Evolutionary conservation across 2,888 invertebrate species (phyloP), one percentile per base, ranked within the genome.

Genomic region (Melinaea marsaeus): DNA sequence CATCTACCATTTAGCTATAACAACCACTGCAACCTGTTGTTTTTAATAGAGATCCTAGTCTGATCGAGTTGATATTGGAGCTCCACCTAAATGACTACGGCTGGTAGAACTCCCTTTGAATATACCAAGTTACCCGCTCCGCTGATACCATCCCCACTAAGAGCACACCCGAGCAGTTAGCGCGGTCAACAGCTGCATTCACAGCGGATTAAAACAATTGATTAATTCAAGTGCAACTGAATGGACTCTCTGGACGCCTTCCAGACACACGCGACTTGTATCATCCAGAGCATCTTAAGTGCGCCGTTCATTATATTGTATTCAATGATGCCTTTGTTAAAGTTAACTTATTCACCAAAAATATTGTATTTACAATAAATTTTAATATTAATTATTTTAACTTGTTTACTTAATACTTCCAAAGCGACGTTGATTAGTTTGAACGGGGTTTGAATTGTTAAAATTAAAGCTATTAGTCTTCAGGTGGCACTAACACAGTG

Each of bases 151-250:
- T 13, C 48, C n/a, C 13, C 46, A 48, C 55, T 2, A 32, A 33
- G 34, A 3, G 54, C 65, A 47, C 56, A 33, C 11, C n/a, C 57
- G 54, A 54, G 62, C 63, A 71, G 72, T 70, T 71, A 79, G 74
- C 78, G 75, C 80, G 79, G 79, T 82, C 81, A 83, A 79, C 86
- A 85, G 85, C 85, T 85, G 82, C 78, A 74, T 78, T 72, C 71
- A 74, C 75, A 72, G 75, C 78, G 83, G 83, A 84, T 85, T 85
- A 84, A 86, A 85, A 86, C 86, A 85, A 86, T 86, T 86, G 88
- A 86, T 88, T 86, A 87, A 84, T 85, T 82, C 84, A 85, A 86
- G 84, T 79, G 78, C 81, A 77, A 68, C 79, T 85, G 84, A 85
- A 86, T 84, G 84, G 79, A 76, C 67, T 74, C 76, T 75, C 81